A percentile compares a stretch with the other conserved stretches of the same genome.
Evolutionary conservation across 1,140 invertebrate genomes (phyloP).

Genomic region (Sycophaga agraensis): DNA sequence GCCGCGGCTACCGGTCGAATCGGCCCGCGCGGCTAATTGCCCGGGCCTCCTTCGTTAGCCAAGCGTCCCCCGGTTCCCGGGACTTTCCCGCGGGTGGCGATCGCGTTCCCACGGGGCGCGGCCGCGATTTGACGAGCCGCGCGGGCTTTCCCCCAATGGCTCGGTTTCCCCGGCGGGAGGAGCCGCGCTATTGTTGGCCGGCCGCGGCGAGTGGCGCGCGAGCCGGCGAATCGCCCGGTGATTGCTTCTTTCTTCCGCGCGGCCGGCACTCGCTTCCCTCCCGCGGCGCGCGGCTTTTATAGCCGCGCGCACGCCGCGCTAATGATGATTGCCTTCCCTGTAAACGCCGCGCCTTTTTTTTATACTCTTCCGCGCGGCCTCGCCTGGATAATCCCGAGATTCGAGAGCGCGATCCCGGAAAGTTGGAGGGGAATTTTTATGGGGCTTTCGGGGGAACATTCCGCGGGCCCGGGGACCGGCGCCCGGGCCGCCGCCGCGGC

Average conservation of each 20-base stretch:
- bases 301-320: conserved; percentile 4
- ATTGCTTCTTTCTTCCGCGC: conserved; percentile 20
- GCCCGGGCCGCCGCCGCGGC: neutral
- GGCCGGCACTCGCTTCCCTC: conserved; percentile 18
- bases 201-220: neutral
- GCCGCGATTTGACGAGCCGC: conserved; percentile 36
- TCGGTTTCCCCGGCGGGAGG: neutral
- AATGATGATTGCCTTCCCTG: conserved; percentile 4
- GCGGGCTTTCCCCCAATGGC: conserved; percentile 12
- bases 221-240: conserved; percentile 1
- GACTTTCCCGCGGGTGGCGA: conserved; percentile 31
- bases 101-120: conserved; percentile 38
- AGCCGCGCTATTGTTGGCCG: neutral
- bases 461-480: neutral
- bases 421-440: too few species aligned
- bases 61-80: conserved; percentile 36
- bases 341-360: neutral
- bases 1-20: too few species aligned
- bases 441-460: too few species aligned
- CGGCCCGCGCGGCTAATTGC: too few species aligned
- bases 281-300: conserved; percentile 1
- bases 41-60: too few species aligned
- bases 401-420: too few species aligned
- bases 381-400: too few species aligned
- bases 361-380: too few species aligned